These are phyloP conservation scores for Sciurus niger DNA, from an alignment of 2,113 vertebrate genomes.

Conservation along the genomic window DNA sequence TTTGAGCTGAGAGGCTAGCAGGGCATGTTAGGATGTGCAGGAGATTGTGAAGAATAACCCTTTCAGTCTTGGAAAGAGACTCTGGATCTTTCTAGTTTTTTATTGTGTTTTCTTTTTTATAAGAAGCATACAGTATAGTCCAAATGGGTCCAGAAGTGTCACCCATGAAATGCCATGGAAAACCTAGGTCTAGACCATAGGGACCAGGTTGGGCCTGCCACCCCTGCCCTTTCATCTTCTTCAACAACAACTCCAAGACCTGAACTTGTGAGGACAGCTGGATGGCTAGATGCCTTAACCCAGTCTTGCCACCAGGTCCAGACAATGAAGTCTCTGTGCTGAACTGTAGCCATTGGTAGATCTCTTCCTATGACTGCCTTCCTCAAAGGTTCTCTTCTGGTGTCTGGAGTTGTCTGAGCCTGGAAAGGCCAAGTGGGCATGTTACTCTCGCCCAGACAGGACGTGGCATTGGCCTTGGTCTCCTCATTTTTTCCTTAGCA, in stretches of 20 bases:
- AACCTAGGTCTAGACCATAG: background rate
- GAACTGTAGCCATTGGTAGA: background rate
- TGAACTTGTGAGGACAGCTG: background rate
- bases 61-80: background rate
- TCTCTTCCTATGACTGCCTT: background rate
- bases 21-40: background rate
- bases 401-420: background rate
- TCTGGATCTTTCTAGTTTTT: background rate
- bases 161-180: background rate
- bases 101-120: constrained; percentile 2
- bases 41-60: background rate
- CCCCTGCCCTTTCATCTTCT: background rate
- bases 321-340: background rate
- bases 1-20: background rate
- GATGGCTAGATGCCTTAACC: background rate
- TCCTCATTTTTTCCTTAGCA: background rate
- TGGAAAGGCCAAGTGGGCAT: background rate
- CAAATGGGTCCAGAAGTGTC: background rate
- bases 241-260: background rate
- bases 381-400: background rate
- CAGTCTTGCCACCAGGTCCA: background rate
- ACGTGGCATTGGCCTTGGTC: background rate
- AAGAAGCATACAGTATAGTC: background rate
- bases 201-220: background rate
- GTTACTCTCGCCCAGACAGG: background rate